Evolutionary conservation across 2,113 vertebrate species (phyloP).

Genomic region (Anseranas semipalmata): DNA sequence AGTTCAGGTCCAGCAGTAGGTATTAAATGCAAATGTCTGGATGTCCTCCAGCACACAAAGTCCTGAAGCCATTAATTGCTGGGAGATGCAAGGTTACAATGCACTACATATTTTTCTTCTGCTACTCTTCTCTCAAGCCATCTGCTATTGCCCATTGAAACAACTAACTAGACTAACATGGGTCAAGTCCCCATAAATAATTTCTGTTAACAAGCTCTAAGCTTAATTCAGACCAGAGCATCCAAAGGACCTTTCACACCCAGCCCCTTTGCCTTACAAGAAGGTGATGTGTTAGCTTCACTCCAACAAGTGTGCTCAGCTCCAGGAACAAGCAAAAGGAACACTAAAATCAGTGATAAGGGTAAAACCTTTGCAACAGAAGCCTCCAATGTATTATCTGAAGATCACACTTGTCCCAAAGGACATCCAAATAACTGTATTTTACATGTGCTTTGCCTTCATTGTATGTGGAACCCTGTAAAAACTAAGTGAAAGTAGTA

Average conservation of each 20-base stretch:
- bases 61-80: neutral
- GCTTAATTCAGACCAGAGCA: neutral
- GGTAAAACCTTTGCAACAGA: neutral
- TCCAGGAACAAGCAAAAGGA: neutral
- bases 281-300: rapidly evolving
- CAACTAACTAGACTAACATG: rapidly evolving
- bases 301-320: neutral
- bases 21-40: neutral
- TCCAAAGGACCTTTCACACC: neutral
- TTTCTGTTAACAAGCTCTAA: neutral
- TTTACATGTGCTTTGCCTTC: neutral
- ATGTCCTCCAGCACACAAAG: neutral
- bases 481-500: neutral
- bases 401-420: rapidly evolving
- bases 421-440: neutral
- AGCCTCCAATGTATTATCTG: rapidly evolving
- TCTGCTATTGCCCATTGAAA: neutral
- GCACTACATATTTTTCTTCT: neutral
- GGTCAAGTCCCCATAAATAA: neutral
- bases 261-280: rapidly evolving
- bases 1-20: neutral
- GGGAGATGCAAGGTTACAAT: neutral
- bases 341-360: rapidly evolving
- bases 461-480: rapidly evolving
- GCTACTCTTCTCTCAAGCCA: neutral